phyloP scores from a whole-genome alignment of 2,888 invertebrate species.

The Tineola bisselliella region DNA sequence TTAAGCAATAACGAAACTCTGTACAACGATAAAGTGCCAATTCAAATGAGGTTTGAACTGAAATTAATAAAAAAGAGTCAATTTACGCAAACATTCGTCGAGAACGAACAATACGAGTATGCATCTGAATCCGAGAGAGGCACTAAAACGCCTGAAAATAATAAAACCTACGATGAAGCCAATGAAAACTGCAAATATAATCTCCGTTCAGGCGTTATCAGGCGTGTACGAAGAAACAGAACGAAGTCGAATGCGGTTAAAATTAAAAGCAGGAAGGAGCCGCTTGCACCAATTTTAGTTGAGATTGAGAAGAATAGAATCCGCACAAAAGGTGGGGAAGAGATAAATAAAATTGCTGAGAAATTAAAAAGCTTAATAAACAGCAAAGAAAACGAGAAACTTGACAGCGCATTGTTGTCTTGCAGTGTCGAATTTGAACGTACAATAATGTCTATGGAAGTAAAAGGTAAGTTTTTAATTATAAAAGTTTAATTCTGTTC shows the following conservation, averaged over 20 bases:
- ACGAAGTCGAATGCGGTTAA: neutral
- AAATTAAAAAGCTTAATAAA: conserved; percentile 48
- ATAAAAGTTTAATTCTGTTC: too few species aligned
- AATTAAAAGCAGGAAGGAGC: neutral
- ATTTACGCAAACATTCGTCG: conserved; percentile 42
- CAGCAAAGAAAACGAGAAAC: conserved; percentile 30
- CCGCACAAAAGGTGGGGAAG: conserved; percentile 24
- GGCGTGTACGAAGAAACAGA: neutral
- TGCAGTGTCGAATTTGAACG: conserved; percentile 46
- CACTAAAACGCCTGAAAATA: conserved; percentile 27
- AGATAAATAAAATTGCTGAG: conserved; percentile 58
- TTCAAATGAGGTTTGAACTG: conserved; percentile 52
- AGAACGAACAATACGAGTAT: conserved; percentile 46
- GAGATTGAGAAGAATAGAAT: conserved; percentile 48
- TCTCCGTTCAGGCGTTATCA: neutral
- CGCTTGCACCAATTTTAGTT: conserved; percentile 49
- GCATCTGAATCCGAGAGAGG: conserved; percentile 49
- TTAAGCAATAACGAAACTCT: conserved; percentile 49
- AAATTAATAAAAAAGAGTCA: conserved; percentile 52
- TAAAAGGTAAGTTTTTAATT: neutral
- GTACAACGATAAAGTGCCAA: conserved; percentile 54
- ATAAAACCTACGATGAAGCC: neutral
- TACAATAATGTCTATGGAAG: neutral
- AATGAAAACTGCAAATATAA: conserved; percentile 21
- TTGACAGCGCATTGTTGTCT: conserved; percentile 41